Conservation (phyloP, 2,888 invertebrate genomes). For the Chrysina gloriosa region DNA sequence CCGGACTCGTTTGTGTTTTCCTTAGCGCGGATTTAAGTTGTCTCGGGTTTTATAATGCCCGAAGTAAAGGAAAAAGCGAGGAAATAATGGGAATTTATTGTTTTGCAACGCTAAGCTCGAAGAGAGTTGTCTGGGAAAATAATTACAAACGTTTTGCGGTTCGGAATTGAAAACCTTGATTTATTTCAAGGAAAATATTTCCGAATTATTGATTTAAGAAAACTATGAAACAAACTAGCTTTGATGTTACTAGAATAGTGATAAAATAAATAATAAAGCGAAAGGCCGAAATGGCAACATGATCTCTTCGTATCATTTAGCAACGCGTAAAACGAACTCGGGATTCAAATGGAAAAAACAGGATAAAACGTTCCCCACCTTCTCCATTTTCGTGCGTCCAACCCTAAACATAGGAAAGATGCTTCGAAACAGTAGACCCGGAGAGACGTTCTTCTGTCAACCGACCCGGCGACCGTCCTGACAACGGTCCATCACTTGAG, state of each 20-base stretch:
- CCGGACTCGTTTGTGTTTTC: neutral
- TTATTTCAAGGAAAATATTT: too few species aligned
- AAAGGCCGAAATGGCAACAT: too few species aligned
- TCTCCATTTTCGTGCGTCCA: neutral
- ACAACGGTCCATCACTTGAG: constrained; percentile 27
- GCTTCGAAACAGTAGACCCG: constrained; percentile 23
- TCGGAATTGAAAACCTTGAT: too few species aligned
- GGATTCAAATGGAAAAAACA: neutral
- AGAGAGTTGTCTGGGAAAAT: too few species aligned
- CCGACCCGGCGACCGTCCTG: constrained; percentile 31
- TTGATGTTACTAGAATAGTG: too few species aligned
- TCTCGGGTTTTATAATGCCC: neutral
- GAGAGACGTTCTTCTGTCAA: constrained; percentile 29
- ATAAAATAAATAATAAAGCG: too few species aligned
- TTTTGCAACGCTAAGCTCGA: too few species aligned
- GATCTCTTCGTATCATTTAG: too few species aligned
- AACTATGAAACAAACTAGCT: too few species aligned
- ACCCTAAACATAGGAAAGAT: constrained; percentile 10
- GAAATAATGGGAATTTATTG: neutral
- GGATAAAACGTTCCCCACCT: neutral
- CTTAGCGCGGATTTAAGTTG: neutral
- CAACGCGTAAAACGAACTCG: too few species aligned
- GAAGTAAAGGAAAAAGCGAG: neutral
- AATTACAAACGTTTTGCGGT: too few species aligned
- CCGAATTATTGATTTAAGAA: too few species aligned